These are phyloP conservation scores for Eriosoma lanigerum DNA, from an alignment of 1,140 invertebrate genomes.

Conservation along the genomic window DNA sequence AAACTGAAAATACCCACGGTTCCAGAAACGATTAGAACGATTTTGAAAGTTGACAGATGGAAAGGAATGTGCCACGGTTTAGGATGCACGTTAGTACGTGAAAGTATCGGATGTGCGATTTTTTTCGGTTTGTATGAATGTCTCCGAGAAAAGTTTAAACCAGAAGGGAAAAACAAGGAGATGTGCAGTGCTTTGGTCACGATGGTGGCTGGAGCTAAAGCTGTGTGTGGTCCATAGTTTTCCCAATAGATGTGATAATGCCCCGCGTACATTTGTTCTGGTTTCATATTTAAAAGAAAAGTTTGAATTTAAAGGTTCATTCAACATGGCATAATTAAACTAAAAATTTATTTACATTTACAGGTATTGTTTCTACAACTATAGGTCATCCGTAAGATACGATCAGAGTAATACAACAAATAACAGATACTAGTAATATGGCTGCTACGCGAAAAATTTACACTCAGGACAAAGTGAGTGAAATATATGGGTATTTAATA, in stretches of 20 bases:
- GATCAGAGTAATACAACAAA: constrained; percentile 3
- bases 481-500: too few relatives aligned
- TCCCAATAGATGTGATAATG: constrained; percentile 96
- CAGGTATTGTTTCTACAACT: constrained; percentile 29
- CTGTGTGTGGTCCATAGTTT: constrained; percentile 89
- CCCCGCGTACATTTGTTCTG: constrained; percentile 96
- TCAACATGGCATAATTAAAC: background rate
- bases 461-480: background rate
- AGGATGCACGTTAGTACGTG: constrained; percentile 86
- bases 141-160: constrained; percentile 68
- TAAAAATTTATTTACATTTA: background rate
- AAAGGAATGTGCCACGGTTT: constrained; percentile 86
- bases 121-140: constrained; percentile 98
- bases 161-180: constrained; percentile 66
- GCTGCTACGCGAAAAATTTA: background rate
- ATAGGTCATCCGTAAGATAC: constrained; percentile 17
- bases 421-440: background rate
- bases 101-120: constrained; percentile 99
- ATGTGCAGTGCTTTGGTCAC: constrained; percentile 75
- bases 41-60: constrained; percentile 75
- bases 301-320: too few relatives aligned
- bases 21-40: constrained; percentile 73
- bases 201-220: constrained; percentile 83
- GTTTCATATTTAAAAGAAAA: too few relatives aligned
- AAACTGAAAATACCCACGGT: background rate